A percentile compares a stretch with the other conserved stretches of the same genome.
Evolutionary conservation across 2,797 vertebrate genomes (phyloP).

Genomic region (Smutsia temminckii): DNA sequence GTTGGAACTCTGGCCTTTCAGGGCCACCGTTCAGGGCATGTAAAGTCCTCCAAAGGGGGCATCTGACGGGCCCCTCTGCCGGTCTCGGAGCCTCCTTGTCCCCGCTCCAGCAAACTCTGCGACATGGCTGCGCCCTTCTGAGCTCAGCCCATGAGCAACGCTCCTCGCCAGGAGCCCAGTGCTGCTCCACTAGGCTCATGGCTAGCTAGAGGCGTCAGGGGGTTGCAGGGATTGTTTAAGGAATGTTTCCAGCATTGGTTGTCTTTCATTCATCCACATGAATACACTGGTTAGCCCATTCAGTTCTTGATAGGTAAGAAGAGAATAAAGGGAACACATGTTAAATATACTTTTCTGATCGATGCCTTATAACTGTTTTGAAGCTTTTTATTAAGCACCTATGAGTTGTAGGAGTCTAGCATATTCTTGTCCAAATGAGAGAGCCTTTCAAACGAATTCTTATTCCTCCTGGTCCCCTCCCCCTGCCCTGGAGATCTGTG

Average conservation of each 20-base stretch:
- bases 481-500: neutral
- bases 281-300: too few relatives aligned
- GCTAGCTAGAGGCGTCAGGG: neutral
- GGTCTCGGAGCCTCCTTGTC: neutral
- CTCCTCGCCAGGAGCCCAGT: neutral
- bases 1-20: rapidly evolving
- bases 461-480: neutral
- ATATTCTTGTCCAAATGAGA: neutral
- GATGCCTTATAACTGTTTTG: constrained; percentile 48
- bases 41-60: neutral
- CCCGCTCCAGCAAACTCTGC: neutral
- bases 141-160: neutral
- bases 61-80: neutral
- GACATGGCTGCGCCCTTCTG: rapidly evolving
- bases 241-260: neutral
- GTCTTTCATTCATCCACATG: neutral
- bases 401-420: neutral
- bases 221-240: rapidly evolving
- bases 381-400: constrained; percentile 49
- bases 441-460: neutral
- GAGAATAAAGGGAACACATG: neutral
- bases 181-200: neutral
- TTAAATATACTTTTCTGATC: neutral
- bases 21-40: neutral
- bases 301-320: neutral